Conservation (phyloP, 2,888 invertebrate genomes). For the Pheosia gnoma region DNA sequence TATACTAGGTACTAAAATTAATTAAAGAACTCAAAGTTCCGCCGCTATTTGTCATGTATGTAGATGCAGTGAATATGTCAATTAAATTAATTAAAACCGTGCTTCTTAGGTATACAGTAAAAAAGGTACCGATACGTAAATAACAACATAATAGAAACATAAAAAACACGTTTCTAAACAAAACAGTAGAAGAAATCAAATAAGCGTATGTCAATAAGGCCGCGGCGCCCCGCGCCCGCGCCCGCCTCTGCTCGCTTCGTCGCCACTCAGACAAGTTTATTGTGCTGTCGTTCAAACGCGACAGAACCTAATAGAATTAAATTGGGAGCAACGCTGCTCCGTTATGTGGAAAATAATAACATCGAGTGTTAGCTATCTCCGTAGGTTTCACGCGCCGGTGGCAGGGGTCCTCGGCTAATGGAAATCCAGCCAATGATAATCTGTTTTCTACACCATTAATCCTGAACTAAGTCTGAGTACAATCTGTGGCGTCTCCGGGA, state of each 20-base stretch:
- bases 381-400: slow-evolving; percentile 81
- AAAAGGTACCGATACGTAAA: no score
- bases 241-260: slow-evolving; percentile 41
- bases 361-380: slow-evolving; percentile 74
- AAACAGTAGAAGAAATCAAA: slow-evolving; percentile 54
- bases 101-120: no score
- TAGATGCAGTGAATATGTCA: no score
- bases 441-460: slow-evolving; percentile 85
- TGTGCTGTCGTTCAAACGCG: slow-evolving; percentile 80
- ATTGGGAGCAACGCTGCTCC: slow-evolving; percentile 78
- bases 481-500: slow-evolving; percentile 81
- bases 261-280: slow-evolving; percentile 75
- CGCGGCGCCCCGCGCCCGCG: slow-evolving; percentile 38
- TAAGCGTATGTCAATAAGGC: slow-evolving; percentile 57
- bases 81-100: no score
- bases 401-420: slow-evolving; percentile 80
- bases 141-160: no score
- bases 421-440: slow-evolving; percentile 84
- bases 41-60: no score
- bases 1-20: no score
- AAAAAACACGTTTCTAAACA: slow-evolving; percentile 29
- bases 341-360: slow-evolving; percentile 84
- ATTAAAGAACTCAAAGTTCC: no score
- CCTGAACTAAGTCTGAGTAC: slow-evolving; percentile 83
- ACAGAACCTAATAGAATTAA: slow-evolving; percentile 83